Evolutionary conservation across 2,888 invertebrate species (phyloP), one percentile per base, ranked within the genome.

Genomic region (Geotrupes spiniger): DNA sequence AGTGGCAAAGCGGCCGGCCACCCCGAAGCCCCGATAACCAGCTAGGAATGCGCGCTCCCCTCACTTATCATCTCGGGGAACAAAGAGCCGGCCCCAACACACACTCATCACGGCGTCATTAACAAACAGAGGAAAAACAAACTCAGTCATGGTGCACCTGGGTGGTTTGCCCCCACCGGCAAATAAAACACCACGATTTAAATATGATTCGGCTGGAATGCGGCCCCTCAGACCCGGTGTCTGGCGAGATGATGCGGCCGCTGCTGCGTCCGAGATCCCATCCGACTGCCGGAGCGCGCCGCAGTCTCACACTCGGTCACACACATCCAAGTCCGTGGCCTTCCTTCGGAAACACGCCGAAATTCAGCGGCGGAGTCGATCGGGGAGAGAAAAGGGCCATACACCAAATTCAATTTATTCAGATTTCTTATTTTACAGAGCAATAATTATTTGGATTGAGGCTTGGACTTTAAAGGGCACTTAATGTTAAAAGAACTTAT

Each of bases 51-150:
- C 56, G 63, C 63, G 56, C 55, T 54, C 55, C 58, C 62, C 62
- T 60, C 62, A 56, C 58, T 62, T 59, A 59, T 60, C 58, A 59
- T 61, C 58, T 53, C 58, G 55, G 59, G n/a, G 6, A 60, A 61
- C 60, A 61, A 62, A 62, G 63, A 59, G 61, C 59, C 58, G 59
- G 62, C 60, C n/a, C n/a, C 58, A 60, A 66, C 67, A 69, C 67
- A 69, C 70, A 70, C 72, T 69, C 72, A 71, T 71, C 71, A 68
- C 69, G 63, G 65, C 68, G 70, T 70, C 71, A 71, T 72, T 71
- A 72, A 72, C 70, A 71, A 70, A 71, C 71, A 70, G 68, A 68
- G 70, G 70, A 70, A 70, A 70, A 71, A 70, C 70, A 70, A 70
- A 69, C 70, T 67, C 65, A 55, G 63, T 64, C 63, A 65, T 65